Evolutionary conservation across 2,797 vertebrate species (phyloP), one percentile per base, ranked within the genome.

Genomic region (Bradypodion pumilum): DNA sequence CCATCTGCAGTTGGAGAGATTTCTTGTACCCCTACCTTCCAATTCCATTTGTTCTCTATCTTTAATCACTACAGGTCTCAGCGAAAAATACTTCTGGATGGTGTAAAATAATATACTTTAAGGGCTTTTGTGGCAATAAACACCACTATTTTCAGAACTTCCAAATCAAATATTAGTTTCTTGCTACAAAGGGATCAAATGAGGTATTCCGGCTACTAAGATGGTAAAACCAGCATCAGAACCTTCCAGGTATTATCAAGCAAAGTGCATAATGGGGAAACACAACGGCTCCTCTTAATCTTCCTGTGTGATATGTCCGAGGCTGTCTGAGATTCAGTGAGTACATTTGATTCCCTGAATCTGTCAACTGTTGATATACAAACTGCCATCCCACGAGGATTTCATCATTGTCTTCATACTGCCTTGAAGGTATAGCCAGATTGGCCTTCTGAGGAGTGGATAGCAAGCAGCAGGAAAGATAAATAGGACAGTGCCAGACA

Each of bases 391-490:
- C 82, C 68, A 44, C 37, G 81, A 86, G 10, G 0, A 49, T 8
- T 82, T 81, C 80, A 78, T 19, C 59, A 85, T 80, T 63, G 82
- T 63, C 69, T 87, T 79, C 81, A 66, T 42, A 1, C 72, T 85
- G 49, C 81, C 86, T 44, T 80, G 25, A 87, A 82, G 87, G 75
- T 85, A 83, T 75, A 74, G 80, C 72, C 37, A 19, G 66, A 86
- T 86, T 23, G 73, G 89, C 84, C 87, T 84, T 83, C 78, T 74
- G 59, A 90, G 90, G 65, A 65, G 84, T 46, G 91, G 83, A 88
- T 86, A 76, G 89, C 78, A 90, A 90, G 81, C 90, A 90, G 88
- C n/a, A n/a, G 88, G 16, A 70, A 83, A 81, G 91, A 90, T 80
- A 90, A 92, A 93, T 69, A 69, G 78, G 27, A 59, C 84, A 3